These are phyloP conservation scores for Amaurobius ferox DNA, from an alignment of 2,888 invertebrate species.

Conservation along the genomic window DNA sequence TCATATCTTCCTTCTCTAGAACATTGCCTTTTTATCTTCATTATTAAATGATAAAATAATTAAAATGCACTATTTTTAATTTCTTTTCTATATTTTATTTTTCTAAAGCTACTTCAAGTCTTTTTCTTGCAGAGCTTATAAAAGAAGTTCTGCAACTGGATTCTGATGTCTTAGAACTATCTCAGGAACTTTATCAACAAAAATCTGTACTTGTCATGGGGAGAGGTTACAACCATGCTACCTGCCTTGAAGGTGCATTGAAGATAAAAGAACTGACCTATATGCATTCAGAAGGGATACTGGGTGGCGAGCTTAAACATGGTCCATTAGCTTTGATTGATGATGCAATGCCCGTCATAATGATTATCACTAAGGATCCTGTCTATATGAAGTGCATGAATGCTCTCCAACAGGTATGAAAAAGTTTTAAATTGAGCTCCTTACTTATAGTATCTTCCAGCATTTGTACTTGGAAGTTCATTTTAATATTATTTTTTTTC, in stretches of 20 bases:
- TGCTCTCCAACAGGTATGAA: slow-evolving; percentile 94
- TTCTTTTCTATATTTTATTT: too few species aligned
- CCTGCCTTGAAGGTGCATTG: slow-evolving; percentile 95
- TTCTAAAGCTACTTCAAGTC: too few species aligned
- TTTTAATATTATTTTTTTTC: too few species aligned
- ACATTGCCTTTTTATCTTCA: too few species aligned
- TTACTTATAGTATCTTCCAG: too few species aligned
- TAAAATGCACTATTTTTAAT: too few species aligned
- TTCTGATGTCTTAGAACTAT: slow-evolving; percentile 88
- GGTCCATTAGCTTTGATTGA: slow-evolving; percentile 98
- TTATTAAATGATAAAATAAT: too few species aligned
- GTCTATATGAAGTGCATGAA: slow-evolving; percentile 99
- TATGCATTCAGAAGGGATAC: slow-evolving; percentile 99
- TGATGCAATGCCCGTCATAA: slow-evolving; percentile 97
- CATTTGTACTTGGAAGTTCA: too few species aligned
- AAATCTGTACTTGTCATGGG: slow-evolving; percentile 98
- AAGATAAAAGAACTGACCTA: slow-evolving; percentile 99
- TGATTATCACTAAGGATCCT: slow-evolving; percentile 97
- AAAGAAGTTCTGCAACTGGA: slow-evolving; percentile 93
- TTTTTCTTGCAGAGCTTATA: slow-evolving; percentile 83
- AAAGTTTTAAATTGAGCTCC: too few species aligned
- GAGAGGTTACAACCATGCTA: slow-evolving; percentile 98
- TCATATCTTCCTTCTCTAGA: too few species aligned
- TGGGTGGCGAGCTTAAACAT: slow-evolving; percentile 99
- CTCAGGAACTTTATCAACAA: slow-evolving; percentile 92